phyloP scores from a whole-genome alignment of 2,113 vertebrate species.

The Halcyon malimbica region DNA sequence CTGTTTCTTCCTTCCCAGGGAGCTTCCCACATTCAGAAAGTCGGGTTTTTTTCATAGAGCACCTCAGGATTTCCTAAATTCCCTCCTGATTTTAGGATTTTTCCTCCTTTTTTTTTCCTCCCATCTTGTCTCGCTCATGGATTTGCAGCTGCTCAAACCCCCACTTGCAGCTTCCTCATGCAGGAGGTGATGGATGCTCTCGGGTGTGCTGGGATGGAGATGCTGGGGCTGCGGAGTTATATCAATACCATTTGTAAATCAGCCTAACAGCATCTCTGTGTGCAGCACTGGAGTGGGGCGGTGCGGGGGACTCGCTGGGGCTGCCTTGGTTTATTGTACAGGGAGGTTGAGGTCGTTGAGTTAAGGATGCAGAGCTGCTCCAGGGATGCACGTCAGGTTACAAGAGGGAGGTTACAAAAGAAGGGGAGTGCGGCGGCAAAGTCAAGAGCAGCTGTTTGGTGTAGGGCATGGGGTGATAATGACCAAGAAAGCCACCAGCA shows the following conservation, averaged over 20 bases:
- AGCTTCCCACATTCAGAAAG: rapidly evolving
- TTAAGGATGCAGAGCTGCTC: not conserved
- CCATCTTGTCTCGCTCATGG: rapidly evolving
- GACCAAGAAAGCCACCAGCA: too few species aligned
- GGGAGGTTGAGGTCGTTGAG: not conserved
- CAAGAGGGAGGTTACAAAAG: rapidly evolving
- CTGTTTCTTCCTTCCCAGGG: not conserved
- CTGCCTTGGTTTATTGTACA: not conserved
- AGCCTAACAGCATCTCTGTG: not conserved
- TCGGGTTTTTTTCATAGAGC: rapidly evolving
- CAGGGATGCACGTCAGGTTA: rapidly evolving
- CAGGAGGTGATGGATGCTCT: not conserved
- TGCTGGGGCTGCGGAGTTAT: not conserved
- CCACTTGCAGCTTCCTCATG: rapidly evolving
- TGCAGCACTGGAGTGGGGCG: rapidly evolving
- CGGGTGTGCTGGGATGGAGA: rapidly evolving
- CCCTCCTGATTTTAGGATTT: not conserved
- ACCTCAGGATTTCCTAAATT: not conserved
- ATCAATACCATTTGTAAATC: not conserved
- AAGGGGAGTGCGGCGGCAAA: rapidly evolving
- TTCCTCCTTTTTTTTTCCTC: rapidly evolving
- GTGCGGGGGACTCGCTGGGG: not conserved
- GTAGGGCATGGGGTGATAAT: too few species aligned
- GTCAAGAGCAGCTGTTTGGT: rapidly evolving
- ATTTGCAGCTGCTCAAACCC: not conserved